Evolutionary conservation across 2,113 vertebrate species (phyloP).

Genomic region (Mus pahari): DNA sequence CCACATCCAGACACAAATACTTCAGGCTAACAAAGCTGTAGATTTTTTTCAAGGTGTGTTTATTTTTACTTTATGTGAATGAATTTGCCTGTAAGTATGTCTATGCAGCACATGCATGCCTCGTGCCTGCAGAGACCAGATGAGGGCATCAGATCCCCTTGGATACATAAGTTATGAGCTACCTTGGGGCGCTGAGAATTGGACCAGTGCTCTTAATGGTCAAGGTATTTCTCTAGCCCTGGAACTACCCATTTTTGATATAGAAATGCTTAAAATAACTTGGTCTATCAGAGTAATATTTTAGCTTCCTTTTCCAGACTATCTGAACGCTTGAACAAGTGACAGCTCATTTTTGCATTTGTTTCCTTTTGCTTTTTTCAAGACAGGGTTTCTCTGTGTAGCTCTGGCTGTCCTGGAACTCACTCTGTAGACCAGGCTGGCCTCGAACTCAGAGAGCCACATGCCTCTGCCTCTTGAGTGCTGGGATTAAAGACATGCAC

Average conservation of each 20-base stretch:
- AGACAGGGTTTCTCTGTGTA: not conserved
- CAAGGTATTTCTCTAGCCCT: not conserved
- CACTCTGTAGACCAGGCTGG: not conserved
- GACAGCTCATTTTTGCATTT: not conserved
- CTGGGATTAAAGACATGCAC: not conserved
- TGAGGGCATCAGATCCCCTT: not conserved
- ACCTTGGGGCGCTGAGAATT: not conserved
- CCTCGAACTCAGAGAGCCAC: not conserved
- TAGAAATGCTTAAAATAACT: not conserved
- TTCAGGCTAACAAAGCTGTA: not conserved
- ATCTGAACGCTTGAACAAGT: not conserved
- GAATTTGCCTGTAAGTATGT: not conserved
- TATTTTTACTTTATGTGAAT: not conserved
- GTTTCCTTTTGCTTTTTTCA: not conserved
- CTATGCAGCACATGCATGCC: not conserved
- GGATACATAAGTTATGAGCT: not conserved
- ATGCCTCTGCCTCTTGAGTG: too few species aligned
- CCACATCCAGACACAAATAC: not conserved
- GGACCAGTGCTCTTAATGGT: not conserved
- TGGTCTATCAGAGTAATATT: not conserved
- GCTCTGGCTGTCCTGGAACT: not conserved
- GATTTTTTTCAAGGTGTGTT: not conserved
- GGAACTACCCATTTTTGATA: not conserved
- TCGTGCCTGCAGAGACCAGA: not conserved
- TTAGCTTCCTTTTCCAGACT: constrained; percentile 43